phyloP scores from a whole-genome alignment of 1,140 invertebrate species.

The Zaprionus lachaisei region DNA sequence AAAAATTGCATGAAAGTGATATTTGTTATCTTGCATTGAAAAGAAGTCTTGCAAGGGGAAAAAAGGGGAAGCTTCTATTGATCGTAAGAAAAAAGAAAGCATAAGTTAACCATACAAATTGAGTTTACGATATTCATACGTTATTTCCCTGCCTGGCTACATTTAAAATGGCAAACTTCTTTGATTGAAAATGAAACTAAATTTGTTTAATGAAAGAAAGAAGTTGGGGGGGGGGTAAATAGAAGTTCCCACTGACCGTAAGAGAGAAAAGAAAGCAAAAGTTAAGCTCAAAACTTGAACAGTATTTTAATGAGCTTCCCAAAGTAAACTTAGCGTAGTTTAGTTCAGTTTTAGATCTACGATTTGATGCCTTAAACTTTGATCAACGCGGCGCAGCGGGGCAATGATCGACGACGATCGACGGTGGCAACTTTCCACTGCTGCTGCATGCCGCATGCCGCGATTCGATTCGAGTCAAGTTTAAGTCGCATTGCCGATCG shows the following conservation, averaged over 20 bases:
- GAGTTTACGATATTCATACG: too few species aligned
- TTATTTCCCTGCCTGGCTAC: too few species aligned
- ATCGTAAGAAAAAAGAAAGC: too few species aligned
- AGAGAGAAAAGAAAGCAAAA: background rate
- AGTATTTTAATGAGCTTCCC: background rate
- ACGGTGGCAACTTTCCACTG: constrained; percentile 56
- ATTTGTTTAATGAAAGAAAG: too few species aligned
- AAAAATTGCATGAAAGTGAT: too few species aligned
- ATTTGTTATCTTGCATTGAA: too few species aligned
- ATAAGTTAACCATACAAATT: too few species aligned
- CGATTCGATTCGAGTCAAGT: constrained; percentile 78
- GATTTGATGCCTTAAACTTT: background rate
- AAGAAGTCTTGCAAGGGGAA: too few species aligned
- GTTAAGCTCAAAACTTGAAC: background rate
- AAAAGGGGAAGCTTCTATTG: too few species aligned
- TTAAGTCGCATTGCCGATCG: constrained; percentile 56
- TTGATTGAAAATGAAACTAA: too few species aligned
- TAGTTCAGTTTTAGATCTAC: background rate
- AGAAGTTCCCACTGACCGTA: background rate
- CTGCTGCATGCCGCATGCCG: constrained; percentile 37
- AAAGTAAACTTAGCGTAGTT: background rate
- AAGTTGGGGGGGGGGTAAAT: background rate
- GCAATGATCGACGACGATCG: background rate
- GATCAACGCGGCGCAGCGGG: constrained; percentile 2
- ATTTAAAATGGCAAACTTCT: too few species aligned